Evolutionary conservation across 92 coral and sea anemone species (phyloP).

Genomic region (Palythoa grandiflora): DNA sequence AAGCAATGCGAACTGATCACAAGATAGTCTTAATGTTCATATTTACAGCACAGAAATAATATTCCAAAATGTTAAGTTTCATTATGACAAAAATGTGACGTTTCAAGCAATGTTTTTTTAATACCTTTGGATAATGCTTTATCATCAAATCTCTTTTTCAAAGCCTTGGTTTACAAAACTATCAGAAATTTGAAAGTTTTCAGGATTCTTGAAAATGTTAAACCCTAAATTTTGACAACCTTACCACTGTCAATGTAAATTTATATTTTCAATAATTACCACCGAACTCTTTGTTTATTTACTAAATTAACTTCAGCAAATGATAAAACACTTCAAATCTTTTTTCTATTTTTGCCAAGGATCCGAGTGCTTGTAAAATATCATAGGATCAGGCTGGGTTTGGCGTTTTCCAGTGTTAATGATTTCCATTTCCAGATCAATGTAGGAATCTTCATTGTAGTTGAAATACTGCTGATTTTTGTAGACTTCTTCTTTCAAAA

Average conservation of each 20-base stretch:
- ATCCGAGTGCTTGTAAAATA: slow-evolving; percentile 80
- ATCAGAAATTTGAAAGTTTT: not conserved
- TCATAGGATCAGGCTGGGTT: slow-evolving; percentile 85
- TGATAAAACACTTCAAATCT: not conserved
- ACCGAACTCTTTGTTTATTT: not conserved
- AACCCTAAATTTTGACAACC: not conserved
- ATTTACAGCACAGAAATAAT: not conserved
- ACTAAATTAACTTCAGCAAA: not conserved
- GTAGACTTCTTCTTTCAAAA: slow-evolving; percentile 55
- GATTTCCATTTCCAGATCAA: slow-evolving; percentile 85
- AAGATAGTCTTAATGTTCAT: not conserved
- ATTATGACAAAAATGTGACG: not conserved
- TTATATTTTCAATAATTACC: not conserved
- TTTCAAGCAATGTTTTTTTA: not conserved
- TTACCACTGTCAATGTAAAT: not conserved
- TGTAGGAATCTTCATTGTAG: slow-evolving; percentile 77
- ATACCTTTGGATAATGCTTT: too few relatives aligned
- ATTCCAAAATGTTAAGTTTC: not conserved
- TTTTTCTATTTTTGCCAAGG: slow-evolving; percentile 82
- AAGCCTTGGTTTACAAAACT: not conserved
- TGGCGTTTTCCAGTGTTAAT: slow-evolving; percentile 74
- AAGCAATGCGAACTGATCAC: not conserved
- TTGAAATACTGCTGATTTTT: slow-evolving; percentile 86
- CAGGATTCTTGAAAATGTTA: not conserved
- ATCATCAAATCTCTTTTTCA: too few relatives aligned